Evolutionary conservation across 2,113 vertebrate genomes (phyloP).

Genomic region (Craseonycteris thonglongyai): DNA sequence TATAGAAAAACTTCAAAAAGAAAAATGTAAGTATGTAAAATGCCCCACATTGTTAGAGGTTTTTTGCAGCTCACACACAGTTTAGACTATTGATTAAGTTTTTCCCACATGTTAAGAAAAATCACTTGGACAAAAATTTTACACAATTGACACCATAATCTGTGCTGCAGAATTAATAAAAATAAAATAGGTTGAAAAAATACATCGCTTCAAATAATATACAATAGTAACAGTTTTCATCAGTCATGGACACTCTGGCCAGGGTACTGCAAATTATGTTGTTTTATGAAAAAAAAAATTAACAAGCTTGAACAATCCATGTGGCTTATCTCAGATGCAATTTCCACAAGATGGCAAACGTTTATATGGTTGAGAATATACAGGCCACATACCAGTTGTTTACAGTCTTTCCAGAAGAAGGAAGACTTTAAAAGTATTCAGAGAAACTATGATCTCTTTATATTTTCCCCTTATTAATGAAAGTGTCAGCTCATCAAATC

Average conservation of each 20-base stretch:
- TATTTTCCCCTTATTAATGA: slow-evolving; percentile 1
- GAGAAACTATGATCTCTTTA: not conserved
- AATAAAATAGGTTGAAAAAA: slow-evolving; percentile 41
- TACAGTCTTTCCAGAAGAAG: not conserved
- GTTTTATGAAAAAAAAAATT: not conserved
- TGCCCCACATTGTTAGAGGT: not conserved
- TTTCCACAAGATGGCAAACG: not conserved
- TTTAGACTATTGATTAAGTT: not conserved
- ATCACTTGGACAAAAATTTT: slow-evolving; percentile 53
- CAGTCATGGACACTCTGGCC: not conserved
- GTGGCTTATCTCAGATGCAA: not conserved
- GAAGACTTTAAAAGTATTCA: not conserved
- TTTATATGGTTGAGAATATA: not conserved
- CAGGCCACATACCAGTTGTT: not conserved
- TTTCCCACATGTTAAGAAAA: not conserved
- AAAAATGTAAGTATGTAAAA: not conserved
- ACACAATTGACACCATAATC: slow-evolving; percentile 39
- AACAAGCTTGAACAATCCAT: not conserved
- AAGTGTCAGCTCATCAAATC: not conserved
- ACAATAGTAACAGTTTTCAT: slow-evolving; percentile 57
- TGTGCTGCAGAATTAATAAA: slow-evolving; percentile 1
- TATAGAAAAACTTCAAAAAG: not conserved
- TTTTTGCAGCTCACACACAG: not conserved
- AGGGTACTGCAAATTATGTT: not conserved
- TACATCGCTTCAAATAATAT: not conserved